Evolutionary conservation across 1,140 invertebrate species (phyloP), one percentile per base, ranked within the genome.

Genomic region (Maniola jurtina): DNA sequence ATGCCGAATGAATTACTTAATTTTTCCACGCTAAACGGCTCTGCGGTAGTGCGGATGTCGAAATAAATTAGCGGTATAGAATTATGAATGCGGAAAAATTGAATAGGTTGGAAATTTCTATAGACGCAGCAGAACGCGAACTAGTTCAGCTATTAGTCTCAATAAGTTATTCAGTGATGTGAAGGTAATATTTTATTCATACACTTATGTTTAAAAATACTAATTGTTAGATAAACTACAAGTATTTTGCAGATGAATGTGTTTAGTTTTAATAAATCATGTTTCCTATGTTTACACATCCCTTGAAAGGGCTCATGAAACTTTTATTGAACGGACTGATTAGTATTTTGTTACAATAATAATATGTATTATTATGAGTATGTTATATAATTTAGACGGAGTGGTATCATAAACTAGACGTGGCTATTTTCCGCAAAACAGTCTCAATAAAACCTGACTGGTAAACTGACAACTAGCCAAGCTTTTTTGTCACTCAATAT

Each of bases 1-100:
- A 83, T 81, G 73, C 73, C 72, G 82, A 85, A 86, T 88, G 80
- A 88, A 89, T 89, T 84, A 82, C 80, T 89, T 86, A 88, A 88
- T 88, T 86, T 86, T 86, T 88, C 76, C 61, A 79, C 76, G 77
- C 81, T 77, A 76, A 72, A 72, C 76, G 77, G 72, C 77, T 76
- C 76, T 77, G 72, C 71, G 60, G 68, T 72, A 74, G 77, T 79
- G 71, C 79, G 68, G 66, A 80, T 74, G 77, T 83, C 81, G 68
- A 85, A 84, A 83, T 86, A 84, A 86, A 84, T 84, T 85, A 84
- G 73, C 79, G 76, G 76, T 76, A 69, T 57, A 56, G 56, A 69
- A 69, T 69, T 57, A 64, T 69, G 58, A 60, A 69, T 48, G 67
- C 67, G 42, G 48, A 69, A 69, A 69, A 57, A 38, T 64, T 69